Evolutionary conservation across 2,113 vertebrate species (phyloP).

Genomic region (Regulus satrapa): DNA sequence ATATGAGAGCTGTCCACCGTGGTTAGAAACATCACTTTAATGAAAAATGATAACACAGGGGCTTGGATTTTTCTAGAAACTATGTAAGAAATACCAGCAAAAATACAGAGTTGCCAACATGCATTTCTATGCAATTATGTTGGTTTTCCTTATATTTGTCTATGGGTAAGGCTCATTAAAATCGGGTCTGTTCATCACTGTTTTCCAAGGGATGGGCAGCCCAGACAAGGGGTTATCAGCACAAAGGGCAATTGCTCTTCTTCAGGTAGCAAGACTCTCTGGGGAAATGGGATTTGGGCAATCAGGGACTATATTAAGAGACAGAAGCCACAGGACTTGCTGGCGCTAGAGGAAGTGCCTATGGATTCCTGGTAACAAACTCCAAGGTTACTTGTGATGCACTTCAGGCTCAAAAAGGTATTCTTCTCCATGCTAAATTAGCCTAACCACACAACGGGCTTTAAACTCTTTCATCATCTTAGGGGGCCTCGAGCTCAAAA

Average conservation of each 20-base stretch:
- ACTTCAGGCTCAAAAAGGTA: background rate
- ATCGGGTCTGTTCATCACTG: background rate
- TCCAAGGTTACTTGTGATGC: background rate
- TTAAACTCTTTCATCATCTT: conserved; percentile 50
- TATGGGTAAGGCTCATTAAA: background rate
- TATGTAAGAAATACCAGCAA: background rate
- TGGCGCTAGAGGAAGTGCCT: conserved; percentile 70
- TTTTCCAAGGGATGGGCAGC: background rate
- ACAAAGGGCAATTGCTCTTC: conserved; percentile 27
- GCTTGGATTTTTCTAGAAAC: conserved; percentile 53
- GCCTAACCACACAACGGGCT: background rate
- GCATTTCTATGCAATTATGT: background rate
- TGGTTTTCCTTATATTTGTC: background rate
- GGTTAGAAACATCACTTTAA: conserved; percentile 67
- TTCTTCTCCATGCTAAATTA: conserved; percentile 22
- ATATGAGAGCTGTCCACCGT: conserved; percentile 63
- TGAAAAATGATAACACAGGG: conserved; percentile 58
- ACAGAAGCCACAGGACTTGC: conserved; percentile 75
- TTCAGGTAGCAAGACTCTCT: background rate
- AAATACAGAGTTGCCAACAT: background rate
- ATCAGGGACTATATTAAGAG: conserved; percentile 43
- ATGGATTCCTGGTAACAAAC: conserved; percentile 62
- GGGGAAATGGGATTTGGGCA: conserved; percentile 67
- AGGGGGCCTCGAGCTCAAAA: conserved; percentile 37
- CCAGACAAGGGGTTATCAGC: background rate